A percentile compares a stretch with the other conserved stretches of the same genome.
phyloP scores from a whole-genome alignment of 2,113 vertebrate genomes.

The Crocuta crocuta region DNA sequence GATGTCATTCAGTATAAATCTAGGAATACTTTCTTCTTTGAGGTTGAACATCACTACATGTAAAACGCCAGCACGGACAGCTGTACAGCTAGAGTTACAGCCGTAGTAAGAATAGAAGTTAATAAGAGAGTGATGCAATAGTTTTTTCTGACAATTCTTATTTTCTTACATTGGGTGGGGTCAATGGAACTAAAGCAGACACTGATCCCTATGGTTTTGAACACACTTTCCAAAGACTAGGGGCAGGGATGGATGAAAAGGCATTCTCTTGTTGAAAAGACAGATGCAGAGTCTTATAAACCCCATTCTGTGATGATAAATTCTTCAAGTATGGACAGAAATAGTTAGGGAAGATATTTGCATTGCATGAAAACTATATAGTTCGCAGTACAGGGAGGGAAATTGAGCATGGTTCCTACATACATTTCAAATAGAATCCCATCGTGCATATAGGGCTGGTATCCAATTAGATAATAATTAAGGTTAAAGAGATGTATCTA shows the following conservation, averaged over 20 bases:
- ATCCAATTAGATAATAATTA: conserved; percentile 10
- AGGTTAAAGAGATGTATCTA: conserved; percentile 29
- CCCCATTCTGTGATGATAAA: background rate
- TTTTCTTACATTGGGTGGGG: background rate
- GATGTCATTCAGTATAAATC: background rate
- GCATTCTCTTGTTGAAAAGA: background rate
- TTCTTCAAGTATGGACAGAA: conserved; percentile 30
- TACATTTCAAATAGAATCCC: conserved; percentile 52
- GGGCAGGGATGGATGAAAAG: background rate
- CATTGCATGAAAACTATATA: background rate
- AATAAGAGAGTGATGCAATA: background rate
- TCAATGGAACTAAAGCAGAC: background rate
- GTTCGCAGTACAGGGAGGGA: background rate
- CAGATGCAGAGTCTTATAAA: background rate
- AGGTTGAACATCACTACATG: background rate
- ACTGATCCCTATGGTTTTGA: background rate
- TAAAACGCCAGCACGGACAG: background rate
- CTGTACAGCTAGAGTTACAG: background rate
- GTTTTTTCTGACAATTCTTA: background rate
- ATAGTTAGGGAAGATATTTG: background rate
- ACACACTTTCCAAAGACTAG: background rate
- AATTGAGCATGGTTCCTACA: background rate
- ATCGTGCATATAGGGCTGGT: background rate
- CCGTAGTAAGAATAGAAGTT: background rate
- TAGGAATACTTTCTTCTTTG: background rate